Evolutionary conservation across 2,888 invertebrate genomes (phyloP).

Genomic region (Melieria picta): DNA sequence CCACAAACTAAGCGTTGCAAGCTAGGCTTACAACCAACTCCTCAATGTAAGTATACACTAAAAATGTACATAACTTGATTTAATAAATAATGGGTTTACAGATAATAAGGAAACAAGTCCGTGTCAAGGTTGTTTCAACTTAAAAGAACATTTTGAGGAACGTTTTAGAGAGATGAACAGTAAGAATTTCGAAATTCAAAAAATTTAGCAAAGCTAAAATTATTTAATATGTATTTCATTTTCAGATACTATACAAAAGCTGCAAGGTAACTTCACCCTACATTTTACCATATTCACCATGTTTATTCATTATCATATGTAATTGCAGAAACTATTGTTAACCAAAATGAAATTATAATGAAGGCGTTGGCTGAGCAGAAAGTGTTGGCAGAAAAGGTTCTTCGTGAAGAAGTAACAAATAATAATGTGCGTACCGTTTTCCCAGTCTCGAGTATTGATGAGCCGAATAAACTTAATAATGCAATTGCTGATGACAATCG

Average conservation of each 20-base stretch:
- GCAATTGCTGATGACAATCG: no score
- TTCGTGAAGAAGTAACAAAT: conserved; percentile 20
- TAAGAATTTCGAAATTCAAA: conserved; percentile 4
- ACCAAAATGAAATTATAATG: conserved; percentile 1
- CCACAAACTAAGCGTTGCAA: neutral
- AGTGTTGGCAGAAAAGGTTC: conserved; percentile 30
- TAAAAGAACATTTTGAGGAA: conserved; percentile 11
- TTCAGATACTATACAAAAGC: conserved; percentile 2
- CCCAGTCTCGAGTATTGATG: no score
- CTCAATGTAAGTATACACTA: conserved; percentile 17
- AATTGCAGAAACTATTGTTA: neutral
- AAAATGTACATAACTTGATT: conserved; percentile 23
- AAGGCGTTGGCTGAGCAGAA: conserved; percentile 20
- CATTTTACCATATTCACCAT: neutral
- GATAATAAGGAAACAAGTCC: conserved; percentile 22
- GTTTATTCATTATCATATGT: neutral
- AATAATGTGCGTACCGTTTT: conserved; percentile 17
- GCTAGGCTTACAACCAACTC: neutral
- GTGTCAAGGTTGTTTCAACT: conserved; percentile 19
- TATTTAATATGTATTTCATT: neutral
- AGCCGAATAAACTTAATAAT: no score
- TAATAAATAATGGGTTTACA: conserved; percentile 21
- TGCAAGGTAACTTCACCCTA: neutral
- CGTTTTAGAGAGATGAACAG: conserved; percentile 25
- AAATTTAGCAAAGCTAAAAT: neutral